Evolutionary conservation across 2,888 invertebrate genomes (phyloP).

Genomic region (Ischnura elegans): DNA sequence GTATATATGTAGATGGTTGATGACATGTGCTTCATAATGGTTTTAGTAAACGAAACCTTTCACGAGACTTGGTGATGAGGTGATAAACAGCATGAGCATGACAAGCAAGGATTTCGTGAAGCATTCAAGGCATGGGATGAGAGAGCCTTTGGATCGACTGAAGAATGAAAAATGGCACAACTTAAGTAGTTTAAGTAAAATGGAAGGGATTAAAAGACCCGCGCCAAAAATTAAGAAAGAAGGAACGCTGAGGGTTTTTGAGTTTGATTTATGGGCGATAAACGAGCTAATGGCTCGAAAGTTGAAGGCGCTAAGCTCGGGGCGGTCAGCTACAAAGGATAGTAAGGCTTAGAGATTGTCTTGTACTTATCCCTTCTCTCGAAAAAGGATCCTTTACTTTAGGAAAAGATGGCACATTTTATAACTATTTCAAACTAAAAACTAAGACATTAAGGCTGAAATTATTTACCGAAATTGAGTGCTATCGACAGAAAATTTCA

Average conservation of each 20-base stretch:
- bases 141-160: constrained; percentile 33
- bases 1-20: not conserved
- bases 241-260: constrained; percentile 45
- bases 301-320: not conserved
- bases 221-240: constrained; percentile 31
- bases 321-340: not conserved
- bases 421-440: not conserved
- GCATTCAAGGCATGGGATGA: not conserved
- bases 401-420: too few relatives aligned
- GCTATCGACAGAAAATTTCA: too few relatives aligned
- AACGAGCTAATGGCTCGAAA: constrained; percentile 24
- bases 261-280: constrained; percentile 63
- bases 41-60: not conserved
- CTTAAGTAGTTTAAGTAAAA: constrained; percentile 14
- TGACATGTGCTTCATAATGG: not conserved
- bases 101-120: not conserved
- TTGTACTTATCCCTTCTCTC: too few relatives aligned
- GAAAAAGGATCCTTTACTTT: not conserved
- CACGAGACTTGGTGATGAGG: not conserved
- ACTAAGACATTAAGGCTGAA: not conserved
- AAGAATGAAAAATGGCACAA: constrained; percentile 49
- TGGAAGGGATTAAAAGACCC: constrained; percentile 19
- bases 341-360: not conserved
- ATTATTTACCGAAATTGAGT: too few relatives aligned
- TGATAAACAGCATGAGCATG: constrained; percentile 49